Evolutionary conservation across 1,140 invertebrate genomes (phyloP).

Genomic region (Micrasema longulum): DNA sequence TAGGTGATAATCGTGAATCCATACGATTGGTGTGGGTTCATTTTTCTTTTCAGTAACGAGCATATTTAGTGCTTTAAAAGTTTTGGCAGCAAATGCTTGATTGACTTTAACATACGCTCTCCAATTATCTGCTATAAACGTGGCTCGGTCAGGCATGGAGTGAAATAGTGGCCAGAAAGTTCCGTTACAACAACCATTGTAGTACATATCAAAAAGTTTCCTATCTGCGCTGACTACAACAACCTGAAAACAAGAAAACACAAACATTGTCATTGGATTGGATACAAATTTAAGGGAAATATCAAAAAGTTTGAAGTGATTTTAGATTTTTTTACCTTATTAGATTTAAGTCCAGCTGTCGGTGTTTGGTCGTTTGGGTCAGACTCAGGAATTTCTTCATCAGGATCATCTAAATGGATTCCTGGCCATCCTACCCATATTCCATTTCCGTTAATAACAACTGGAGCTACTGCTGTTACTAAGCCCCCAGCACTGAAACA

Average conservation of each 20-base stretch:
- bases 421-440: constrained; percentile 93
- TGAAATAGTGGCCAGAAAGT: constrained; percentile 94
- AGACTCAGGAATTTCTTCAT: constrained; percentile 85
- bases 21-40: constrained; percentile 79
- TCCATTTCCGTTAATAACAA: constrained; percentile 85
- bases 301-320: too few relatives aligned
- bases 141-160: constrained; percentile 86
- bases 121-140: constrained; percentile 85
- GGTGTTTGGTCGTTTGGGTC: constrained; percentile 86
- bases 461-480: constrained; percentile 90
- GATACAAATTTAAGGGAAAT: too few relatives aligned
- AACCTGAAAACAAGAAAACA: constrained; percentile 69
- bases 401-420: constrained; percentile 79
- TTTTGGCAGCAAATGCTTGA: constrained; percentile 83
- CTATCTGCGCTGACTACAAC: constrained; percentile 83
- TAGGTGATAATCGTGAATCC: constrained; percentile 94
- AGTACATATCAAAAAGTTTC: constrained; percentile 84
- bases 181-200: constrained; percentile 92
- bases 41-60: constrained; percentile 71
- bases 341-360: constrained; percentile 84
- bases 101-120: constrained; percentile 85
- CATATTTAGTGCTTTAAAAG: constrained; percentile 78
- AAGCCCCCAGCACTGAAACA: constrained; percentile 82
- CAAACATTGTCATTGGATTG: too few relatives aligned
- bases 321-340: constrained; percentile 83